These are phyloP conservation scores for Megaceryle maxima DNA, from an alignment of 2,113 vertebrate species.

Conservation along the genomic window DNA sequence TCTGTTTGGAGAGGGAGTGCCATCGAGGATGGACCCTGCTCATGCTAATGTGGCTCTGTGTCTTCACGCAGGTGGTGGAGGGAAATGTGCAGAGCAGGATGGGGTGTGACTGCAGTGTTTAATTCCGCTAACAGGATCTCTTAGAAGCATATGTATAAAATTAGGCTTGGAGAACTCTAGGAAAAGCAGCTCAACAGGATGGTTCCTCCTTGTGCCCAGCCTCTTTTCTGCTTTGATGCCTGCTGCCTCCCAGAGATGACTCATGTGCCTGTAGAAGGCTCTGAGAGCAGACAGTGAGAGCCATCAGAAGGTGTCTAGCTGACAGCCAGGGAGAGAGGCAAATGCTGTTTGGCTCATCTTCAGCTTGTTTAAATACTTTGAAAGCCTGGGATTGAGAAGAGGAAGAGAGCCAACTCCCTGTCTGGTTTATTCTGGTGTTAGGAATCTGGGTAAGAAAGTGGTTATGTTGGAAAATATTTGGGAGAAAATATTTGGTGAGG, in stretches of 20 bases:
- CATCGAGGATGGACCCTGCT: neutral
- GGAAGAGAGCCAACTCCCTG: neutral
- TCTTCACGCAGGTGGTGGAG: neutral
- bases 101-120: neutral
- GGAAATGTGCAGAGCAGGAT: neutral
- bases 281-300: neutral
- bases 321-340: neutral
- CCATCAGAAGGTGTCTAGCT: neutral
- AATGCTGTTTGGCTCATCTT: neutral
- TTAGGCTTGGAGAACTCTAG: neutral
- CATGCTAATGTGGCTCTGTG: neutral
- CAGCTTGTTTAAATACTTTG: neutral
- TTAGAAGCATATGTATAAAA: neutral
- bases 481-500: neutral
- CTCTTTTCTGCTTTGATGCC: neutral
- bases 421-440: neutral
- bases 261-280: neutral
- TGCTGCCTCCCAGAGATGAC: neutral
- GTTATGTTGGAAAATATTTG: neutral
- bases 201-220: neutral
- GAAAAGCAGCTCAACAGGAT: neutral
- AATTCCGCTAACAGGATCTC: neutral
- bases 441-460: neutral
- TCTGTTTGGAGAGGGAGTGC: neutral
- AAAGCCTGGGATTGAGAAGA: neutral